Evolutionary conservation across 2,797 vertebrate species (phyloP), one percentile per base, ranked within the genome.

Genomic region (Sus cebifrons): DNA sequence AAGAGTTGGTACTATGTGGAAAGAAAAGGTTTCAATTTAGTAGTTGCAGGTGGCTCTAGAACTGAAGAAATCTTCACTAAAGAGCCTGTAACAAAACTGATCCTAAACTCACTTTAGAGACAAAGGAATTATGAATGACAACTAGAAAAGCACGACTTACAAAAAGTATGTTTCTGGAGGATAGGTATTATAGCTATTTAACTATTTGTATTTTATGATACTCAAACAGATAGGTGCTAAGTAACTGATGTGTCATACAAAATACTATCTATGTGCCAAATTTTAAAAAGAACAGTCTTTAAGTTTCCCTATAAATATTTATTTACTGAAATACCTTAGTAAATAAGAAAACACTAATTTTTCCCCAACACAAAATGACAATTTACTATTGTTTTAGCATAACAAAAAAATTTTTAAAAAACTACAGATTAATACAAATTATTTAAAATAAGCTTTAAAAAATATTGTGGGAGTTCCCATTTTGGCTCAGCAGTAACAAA

Each of bases 331-430:
- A 83, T 83, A 89, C 3, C 5, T 79, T 68, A 15, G 36, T 75
- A 89, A 93, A 86, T 82, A 82, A 85, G 21, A 71, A 82, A 89
- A 92, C 6, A 75, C 0, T 84, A 78, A 32, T 54, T 70, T 92
- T 95, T 94, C 60, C 65, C 86, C 60, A 60, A 68, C 13, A 82
- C 25, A 89, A 90, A 67, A 96, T 82, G 71, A 95, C 16, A 91
- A 81, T 44, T 1, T 70, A 44, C 25, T 86, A 16, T 18, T 90
- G 12, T 90, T 85, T 74, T 62, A 95, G 52, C 5, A 86, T 25
- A 92, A 75, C n/a, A 65, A 73, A 73, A 32, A n/a, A n/a, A n/a
- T 27, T 36, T 82, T 25, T 54, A n/a, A 62, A 56, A 78, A 15
- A 89, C 6, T 89, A 81, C 18, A 77, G 75, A 86, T 15, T 82